These are phyloP conservation scores for Heliconius charithonia DNA, from an alignment of 2,888 invertebrate genomes.

Conservation along the genomic window DNA sequence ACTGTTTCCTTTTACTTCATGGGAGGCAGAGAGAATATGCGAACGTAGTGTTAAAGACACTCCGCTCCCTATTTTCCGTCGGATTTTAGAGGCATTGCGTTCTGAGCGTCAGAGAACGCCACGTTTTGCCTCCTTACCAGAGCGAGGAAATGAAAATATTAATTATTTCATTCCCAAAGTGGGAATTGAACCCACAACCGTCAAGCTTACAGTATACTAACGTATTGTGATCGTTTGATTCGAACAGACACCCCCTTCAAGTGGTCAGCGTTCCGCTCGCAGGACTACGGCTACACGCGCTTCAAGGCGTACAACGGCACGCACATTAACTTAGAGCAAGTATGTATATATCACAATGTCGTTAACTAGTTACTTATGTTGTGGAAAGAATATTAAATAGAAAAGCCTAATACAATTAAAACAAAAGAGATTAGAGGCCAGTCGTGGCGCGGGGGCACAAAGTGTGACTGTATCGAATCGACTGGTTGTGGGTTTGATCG, in stretches of 20 bases:
- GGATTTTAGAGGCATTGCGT: no score
- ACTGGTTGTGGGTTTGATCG: no score
- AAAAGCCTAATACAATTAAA: no score
- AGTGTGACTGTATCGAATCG: no score
- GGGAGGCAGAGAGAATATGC: no score
- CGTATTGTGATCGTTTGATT: no score
- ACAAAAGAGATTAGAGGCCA: no score
- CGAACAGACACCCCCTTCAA: conserved; percentile 80
- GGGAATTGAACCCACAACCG: not conserved
- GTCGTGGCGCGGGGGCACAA: no score
- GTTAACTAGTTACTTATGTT: not conserved
- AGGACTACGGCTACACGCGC: conserved; percentile 96
- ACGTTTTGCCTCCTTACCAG: not conserved
- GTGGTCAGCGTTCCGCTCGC: conserved; percentile 87
- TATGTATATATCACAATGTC: conserved; percentile 54
- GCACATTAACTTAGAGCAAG: conserved; percentile 95
- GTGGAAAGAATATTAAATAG: no score
- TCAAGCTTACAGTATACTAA: not conserved
- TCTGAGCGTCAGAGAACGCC: not conserved
- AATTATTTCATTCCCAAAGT: not conserved
- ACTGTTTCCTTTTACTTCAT: no score
- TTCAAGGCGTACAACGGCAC: conserved; percentile 91
- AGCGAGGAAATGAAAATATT: not conserved
- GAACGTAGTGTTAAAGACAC: no score
- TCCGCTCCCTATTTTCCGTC: no score